Evolutionary conservation across 2,113 vertebrate genomes (phyloP).

Genomic region (Rhipidura dahli): DNA sequence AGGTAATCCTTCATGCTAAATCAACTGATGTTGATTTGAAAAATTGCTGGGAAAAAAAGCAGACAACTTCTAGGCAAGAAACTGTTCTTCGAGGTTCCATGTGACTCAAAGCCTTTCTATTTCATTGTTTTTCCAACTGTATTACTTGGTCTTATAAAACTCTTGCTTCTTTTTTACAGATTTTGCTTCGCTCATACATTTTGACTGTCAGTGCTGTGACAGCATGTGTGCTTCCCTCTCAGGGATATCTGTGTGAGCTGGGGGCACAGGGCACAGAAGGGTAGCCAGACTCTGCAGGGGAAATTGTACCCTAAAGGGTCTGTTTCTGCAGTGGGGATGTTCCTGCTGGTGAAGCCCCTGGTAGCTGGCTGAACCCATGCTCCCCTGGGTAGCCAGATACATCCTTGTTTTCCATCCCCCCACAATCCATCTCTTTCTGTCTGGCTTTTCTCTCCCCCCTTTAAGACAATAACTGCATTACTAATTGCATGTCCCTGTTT

Average conservation of each 20-base stretch:
- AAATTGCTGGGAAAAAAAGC: neutral
- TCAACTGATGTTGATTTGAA: neutral
- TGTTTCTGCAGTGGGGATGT: neutral
- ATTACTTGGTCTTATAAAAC: neutral
- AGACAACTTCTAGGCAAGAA: neutral
- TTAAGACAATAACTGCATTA: neutral
- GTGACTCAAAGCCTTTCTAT: neutral
- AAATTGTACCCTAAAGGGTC: neutral
- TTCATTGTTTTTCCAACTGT: neutral
- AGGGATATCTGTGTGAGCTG: neutral
- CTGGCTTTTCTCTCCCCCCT: rapidly evolving
- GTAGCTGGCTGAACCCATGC: neutral
- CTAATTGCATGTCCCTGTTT: neutral
- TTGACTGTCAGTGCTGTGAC: neutral
- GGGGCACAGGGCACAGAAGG: neutral
- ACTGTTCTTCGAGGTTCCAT: neutral
- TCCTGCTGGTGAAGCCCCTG: neutral
- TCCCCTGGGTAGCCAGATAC: neutral
- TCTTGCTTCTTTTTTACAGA: neutral
- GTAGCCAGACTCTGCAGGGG: neutral
- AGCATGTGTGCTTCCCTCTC: neutral
- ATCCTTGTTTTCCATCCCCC: neutral
- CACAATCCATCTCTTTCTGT: neutral
- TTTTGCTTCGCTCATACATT: neutral
- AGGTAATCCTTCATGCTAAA: neutral